Base-by-base conservation (phyloP, 2,888 invertebrate genomes). In the Tiliacea aurago region DNA sequence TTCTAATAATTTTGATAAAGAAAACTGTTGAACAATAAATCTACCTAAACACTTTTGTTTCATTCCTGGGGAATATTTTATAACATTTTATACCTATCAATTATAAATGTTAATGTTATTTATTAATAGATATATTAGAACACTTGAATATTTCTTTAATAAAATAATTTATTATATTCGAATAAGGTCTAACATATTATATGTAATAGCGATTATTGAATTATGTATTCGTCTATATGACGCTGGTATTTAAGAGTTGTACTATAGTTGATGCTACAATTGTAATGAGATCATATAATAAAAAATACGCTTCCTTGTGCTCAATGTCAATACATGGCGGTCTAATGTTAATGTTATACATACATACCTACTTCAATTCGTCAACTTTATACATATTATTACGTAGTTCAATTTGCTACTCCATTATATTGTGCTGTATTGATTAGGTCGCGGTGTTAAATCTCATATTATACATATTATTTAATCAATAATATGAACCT, bases 311-410 rank as follows among this genome's bases (percentile, higher is more conserved):
- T 95, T 96, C 91, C 92, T 92, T 90, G 93, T 95, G 96, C 96
- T 96, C 96, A 96, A 96, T 93, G 94, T 94, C 92, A 91, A 92
- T 91, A 92, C 87, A 89, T 91, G 93, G 93, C 95, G 95, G 95
- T 95, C 95, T 95, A 95, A 95, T 91, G 78, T 80, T 81, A 85
- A 79, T 79, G 70, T 83, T 86, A 83, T 84, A 82, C 74, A 84
- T 86, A 82, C 78, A 68, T 89, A 84, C 84, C 74, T 80, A 76
- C 78, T 87, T 86, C 82, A 83, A 87, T 85, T 81, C 84, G 87
- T 84, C 80, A 86, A 87, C 76, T 88, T 83, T 89, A 88, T 84
- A 85, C 83, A 78, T 78, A 75, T 67, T 70, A 76, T 76, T 70
- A 73, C 64, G 78, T 78, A 86, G 69, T 74, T 72, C 67, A 71